phyloP scores from a whole-genome alignment of 2,888 invertebrate species.

The Ctena decussata region DNA sequence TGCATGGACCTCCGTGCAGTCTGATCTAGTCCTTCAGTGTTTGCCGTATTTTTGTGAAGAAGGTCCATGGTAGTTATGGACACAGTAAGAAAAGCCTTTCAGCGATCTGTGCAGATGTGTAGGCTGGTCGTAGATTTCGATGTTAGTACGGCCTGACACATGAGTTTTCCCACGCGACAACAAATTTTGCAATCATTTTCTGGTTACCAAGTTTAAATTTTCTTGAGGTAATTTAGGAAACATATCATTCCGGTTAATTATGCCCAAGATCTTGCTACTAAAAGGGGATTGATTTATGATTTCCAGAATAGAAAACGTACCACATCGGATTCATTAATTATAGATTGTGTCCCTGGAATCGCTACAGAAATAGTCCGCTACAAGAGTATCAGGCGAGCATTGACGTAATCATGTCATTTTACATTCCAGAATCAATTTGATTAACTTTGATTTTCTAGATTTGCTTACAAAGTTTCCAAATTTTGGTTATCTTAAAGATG shows the following conservation, averaged over 20 bases:
- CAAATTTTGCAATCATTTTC: no score
- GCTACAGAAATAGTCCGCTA: not conserved
- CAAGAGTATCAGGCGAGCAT: not conserved
- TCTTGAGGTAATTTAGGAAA: not conserved
- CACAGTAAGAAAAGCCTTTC: no score
- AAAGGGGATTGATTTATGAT: slow-evolving; percentile 2
- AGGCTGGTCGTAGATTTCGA: no score
- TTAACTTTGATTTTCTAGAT: not conserved
- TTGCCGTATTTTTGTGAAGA: no score
- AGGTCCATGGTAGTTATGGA: no score
- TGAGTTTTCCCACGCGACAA: no score
- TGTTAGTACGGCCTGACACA: no score
- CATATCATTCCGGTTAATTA: not conserved
- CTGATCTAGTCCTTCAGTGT: no score
- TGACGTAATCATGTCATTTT: slow-evolving; percentile 1
- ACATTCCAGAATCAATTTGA: slow-evolving; percentile 5
- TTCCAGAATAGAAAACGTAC: not conserved
- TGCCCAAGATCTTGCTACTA: slow-evolving; percentile 1
- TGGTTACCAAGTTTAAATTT: not conserved
- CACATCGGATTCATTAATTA: slow-evolving; percentile 10
- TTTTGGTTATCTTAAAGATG: not conserved
- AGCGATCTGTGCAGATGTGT: no score
- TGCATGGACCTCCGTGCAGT: no score
- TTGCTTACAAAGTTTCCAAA: not conserved
- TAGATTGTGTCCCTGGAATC: not conserved